phyloP scores from a whole-genome alignment of 2,113 vertebrate genomes.

The Ictalurus furcatus region DNA sequence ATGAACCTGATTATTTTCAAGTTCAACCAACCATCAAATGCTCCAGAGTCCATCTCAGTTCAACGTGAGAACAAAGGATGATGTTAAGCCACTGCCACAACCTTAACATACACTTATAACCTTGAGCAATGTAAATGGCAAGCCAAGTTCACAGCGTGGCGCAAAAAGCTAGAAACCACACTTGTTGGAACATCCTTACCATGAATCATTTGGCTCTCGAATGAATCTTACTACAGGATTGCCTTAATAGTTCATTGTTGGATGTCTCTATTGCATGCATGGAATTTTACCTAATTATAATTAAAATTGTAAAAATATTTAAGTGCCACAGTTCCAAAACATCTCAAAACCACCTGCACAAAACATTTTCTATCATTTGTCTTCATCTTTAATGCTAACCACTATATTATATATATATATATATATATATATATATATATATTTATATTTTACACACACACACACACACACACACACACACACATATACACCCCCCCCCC shows the following conservation, averaged over 20 bases:
- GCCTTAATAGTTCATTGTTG: background rate
- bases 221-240: background rate
- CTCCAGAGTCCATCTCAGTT: slow-evolving; percentile 58
- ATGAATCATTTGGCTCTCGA: background rate
- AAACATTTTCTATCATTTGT: background rate
- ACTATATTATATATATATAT: background rate
- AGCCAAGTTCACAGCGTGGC: background rate
- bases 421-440: too few species aligned
- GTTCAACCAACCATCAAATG: slow-evolving; percentile 76
- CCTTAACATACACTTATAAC: slow-evolving; percentile 27
- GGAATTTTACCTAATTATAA: background rate
- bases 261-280: background rate
- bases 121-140: slow-evolving; percentile 29
- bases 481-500: too few species aligned
- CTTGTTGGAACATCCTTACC: background rate
- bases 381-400: background rate
- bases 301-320: background rate
- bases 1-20: slow-evolving; percentile 66
- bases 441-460: too few species aligned
- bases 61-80: slow-evolving; percentile 62
- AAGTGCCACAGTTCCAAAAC: background rate
- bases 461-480: background rate
- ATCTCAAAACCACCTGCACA: background rate
- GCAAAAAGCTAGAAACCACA: background rate
- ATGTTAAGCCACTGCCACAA: slow-evolving; percentile 55